phyloP scores from a whole-genome alignment of 2,888 invertebrate species.

The Aphodius sticticus region DNA sequence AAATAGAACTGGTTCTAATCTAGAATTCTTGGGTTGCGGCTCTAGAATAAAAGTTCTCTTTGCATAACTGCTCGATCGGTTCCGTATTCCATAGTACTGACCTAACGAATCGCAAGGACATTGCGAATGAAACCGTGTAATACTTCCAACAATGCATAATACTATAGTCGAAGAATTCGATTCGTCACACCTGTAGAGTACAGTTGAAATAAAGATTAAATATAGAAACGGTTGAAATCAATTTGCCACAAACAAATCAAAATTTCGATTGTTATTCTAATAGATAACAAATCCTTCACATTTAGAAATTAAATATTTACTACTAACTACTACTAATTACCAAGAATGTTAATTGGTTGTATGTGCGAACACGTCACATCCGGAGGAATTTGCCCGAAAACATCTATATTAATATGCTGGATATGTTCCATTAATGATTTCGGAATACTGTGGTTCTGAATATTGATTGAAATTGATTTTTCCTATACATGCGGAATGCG shows the following conservation, averaged over 20 bases:
- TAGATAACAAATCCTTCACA: not conserved
- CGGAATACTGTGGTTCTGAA: no score
- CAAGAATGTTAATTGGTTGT: no score
- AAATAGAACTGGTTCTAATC: not conserved
- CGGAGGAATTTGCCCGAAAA: no score
- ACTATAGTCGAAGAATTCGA: not conserved
- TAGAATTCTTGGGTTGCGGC: not conserved
- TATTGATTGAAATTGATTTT: no score
- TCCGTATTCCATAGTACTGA: conserved; percentile 4
- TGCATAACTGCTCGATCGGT: not conserved
- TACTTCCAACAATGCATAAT: not conserved
- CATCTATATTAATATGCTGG: no score
- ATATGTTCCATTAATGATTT: no score
- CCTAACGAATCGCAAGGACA: not conserved
- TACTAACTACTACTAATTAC: not conserved
- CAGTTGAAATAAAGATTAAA: not conserved
- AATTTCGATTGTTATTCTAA: not conserved
- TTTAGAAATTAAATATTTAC: not conserved
- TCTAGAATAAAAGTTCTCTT: not conserved
- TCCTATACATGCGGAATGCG: no score
- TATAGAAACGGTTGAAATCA: not conserved
- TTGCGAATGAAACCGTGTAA: not conserved
- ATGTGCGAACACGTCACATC: no score
- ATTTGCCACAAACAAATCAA: not conserved
- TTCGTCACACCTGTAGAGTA: not conserved